Evolutionary conservation across 1,140 invertebrate species (phyloP), one percentile per base, ranked within the genome.

Genomic region (Aphaenogaster floridana): DNA sequence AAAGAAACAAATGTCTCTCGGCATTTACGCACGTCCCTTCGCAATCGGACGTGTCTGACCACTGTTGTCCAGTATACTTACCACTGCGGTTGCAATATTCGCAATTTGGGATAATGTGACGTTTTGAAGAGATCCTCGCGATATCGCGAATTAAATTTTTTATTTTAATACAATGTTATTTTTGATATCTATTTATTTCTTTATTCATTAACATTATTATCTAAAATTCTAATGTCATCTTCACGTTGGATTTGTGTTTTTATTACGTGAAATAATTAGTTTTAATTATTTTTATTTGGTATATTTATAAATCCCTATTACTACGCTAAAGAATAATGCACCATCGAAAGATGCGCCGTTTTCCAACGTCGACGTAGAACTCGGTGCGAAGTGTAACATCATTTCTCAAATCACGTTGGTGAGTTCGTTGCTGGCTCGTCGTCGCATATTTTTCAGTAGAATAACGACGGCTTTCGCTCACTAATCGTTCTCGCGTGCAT

Each of bases 1-100:
- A 91, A 93, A 93, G 89, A 90, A 93, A 92, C 91, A 88, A 86
- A 88, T 91, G 89, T 87, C 78, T 79, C 81, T 85, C 87, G 78
- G 36, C 48, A 57, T 89, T 85, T 68, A 34, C 54, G 52, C 52
- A 45, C 69, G 52, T 74, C 77, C 77, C 77, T 80, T 80, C 80
- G 69, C 69, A 61, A n/a, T 17, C 68, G 42, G 54, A 83, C 68
- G 68, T 61, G 42, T 72, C 68, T 39, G 69, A 48, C 34, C 57
- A 7, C n/a, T 61, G 69, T 74, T 81, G 48, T 64, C 17, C 21
- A 17, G 48, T 71, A 13, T n/a, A 81, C 69, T 76, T 84, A 76
- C 28, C 54, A 36, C 34, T 61, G 80, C 69, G 69, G 54, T 74
- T 76, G 69, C 54, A 21, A 50, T 45, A 39, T 8, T 61, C 54